phyloP scores from a whole-genome alignment of 2,113 vertebrate genomes.

The Malurus alboscapulatus region DNA sequence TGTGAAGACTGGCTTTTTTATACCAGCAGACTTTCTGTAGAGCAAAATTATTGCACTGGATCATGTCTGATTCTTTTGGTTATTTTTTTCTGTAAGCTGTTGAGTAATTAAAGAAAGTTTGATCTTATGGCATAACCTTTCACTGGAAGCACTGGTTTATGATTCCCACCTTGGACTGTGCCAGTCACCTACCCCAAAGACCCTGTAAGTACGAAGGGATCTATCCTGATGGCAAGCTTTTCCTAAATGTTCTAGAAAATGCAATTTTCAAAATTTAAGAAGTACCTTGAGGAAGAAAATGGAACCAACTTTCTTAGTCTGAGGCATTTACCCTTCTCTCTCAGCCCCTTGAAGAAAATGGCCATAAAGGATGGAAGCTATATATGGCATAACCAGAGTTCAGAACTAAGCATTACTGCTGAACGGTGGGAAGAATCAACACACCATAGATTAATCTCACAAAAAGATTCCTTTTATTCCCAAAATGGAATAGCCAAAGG shows the following conservation, averaged over 20 bases:
- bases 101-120: background rate
- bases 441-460: background rate
- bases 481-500: background rate
- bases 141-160: background rate
- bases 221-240: background rate
- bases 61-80: background rate
- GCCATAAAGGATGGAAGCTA: background rate
- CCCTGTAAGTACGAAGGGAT: background rate
- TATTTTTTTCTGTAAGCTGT: background rate
- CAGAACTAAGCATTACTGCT: background rate
- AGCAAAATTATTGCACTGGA: background rate
- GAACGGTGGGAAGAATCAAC: background rate
- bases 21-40: background rate
- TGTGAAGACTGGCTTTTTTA: background rate
- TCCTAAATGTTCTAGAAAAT: background rate
- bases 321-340: background rate
- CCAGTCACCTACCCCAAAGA: background rate
- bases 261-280: background rate
- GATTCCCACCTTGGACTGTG: background rate
- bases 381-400: background rate
- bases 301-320: background rate
- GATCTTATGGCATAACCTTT: background rate
- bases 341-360: background rate
- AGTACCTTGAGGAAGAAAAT: background rate
- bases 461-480: background rate